phyloP scores from a whole-genome alignment of 2,113 vertebrate species.

The Grus americana region DNA sequence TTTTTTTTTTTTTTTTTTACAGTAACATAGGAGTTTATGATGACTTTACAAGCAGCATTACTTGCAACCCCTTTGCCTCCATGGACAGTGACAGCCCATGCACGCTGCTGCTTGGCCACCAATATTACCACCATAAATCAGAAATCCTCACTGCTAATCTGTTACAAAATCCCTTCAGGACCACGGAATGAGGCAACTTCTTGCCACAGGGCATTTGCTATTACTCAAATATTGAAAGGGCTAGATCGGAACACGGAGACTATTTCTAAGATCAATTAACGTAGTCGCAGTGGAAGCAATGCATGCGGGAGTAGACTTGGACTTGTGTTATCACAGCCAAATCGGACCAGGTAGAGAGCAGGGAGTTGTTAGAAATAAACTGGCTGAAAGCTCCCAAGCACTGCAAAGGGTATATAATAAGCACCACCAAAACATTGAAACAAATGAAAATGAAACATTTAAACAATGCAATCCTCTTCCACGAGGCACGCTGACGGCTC shows the following conservation, averaged over 20 bases:
- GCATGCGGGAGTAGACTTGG: neutral
- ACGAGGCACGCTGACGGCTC: neutral
- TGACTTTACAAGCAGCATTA: neutral
- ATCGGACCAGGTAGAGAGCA: accelerated
- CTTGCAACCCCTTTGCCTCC: neutral
- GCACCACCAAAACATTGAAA: neutral
- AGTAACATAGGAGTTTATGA: neutral
- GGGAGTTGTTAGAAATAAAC: neutral
- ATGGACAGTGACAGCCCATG: accelerated
- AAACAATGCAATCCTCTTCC: neutral
- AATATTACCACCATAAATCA: neutral
- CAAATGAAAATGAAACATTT: neutral
- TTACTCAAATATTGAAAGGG: neutral
- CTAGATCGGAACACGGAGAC: neutral
- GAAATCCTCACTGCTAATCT: neutral
- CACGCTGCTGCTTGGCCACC: neutral
- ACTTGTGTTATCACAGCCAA: neutral
- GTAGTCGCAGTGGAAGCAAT: neutral
- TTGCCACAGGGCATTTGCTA: neutral
- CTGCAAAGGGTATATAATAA: neutral
- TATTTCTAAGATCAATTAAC: neutral
- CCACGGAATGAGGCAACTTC: neutral
- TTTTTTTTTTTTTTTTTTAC: too few species aligned
- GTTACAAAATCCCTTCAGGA: neutral
- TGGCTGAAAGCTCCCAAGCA: neutral